A percentile compares a stretch with the other conserved stretches of the same genome.
Conservation (phyloP, 2,888 invertebrate species). For the Diarsia brunnea region DNA sequence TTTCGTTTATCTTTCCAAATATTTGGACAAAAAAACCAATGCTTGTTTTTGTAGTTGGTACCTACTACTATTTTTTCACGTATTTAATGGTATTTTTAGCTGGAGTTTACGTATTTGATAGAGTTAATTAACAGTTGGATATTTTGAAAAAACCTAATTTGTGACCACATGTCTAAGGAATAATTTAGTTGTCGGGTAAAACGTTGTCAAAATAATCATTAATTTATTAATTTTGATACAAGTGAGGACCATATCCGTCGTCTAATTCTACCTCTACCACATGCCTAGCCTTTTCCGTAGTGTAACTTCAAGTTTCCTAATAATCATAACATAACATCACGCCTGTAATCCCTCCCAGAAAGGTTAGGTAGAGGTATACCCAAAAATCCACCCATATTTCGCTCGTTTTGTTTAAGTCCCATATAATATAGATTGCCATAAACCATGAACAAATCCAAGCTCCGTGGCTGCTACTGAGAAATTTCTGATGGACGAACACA, state of each 20-base stretch:
- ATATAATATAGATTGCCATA: neutral
- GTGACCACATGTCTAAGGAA: neutral
- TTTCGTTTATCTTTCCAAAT: slow-evolving; percentile 6
- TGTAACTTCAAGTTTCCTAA: neutral
- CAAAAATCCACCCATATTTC: neutral
- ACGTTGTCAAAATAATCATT: neutral
- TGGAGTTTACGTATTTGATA: neutral
- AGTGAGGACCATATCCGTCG: neutral
- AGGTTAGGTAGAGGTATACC: neutral
- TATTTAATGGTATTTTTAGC: neutral
- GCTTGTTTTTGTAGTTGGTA: neutral
- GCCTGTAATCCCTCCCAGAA: neutral
- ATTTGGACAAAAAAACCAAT: neutral
- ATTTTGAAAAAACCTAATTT: neutral
- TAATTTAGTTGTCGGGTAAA: neutral
- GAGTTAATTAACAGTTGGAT: neutral
- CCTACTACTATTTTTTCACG: neutral
- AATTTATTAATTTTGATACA: neutral
- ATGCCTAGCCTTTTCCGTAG: neutral
- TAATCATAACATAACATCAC: neutral
- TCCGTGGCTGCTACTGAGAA: neutral
- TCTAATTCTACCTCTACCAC: neutral
- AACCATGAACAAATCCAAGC: neutral
- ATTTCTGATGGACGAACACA: neutral
- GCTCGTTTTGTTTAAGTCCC: neutral